Evolutionary conservation across 2,888 invertebrate genomes (phyloP), one percentile per base, ranked within the genome.

Genomic region (Lymantria monacha): DNA sequence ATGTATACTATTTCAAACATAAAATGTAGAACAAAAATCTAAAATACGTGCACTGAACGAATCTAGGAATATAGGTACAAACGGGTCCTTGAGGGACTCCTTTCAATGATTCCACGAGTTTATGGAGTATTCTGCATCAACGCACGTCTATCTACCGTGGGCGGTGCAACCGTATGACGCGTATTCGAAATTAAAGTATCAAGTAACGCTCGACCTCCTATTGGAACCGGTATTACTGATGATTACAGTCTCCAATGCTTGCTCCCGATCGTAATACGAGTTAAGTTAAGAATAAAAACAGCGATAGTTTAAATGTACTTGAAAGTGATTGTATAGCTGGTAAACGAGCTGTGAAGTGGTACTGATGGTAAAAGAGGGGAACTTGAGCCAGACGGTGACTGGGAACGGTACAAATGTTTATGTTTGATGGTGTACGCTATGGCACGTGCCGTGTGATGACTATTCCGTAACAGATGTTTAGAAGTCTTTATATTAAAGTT

Each of bases 121-220:
- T 58, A 51, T 68, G 62, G 59, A 68, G 59, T 53, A 60, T 44
- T 15, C 8, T 73, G 71, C 82, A 77, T 79, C 52, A 62, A 79
- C 87, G 85, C 90, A 86, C 89, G 88, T 83, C 89, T 76, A 73
- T 66, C 74, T 72, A 51, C 74, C 82, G 89, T 89, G 80, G 89
- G 89, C 87, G 89, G 79, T 75, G 70, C 72, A 79, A 86, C 84
- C 73, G 76, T 87, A 79, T 89, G 88, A 90, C 89, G 89, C 83
- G 87, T 79, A 79, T 74, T 76, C 69, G 72, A 80, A 85, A 83
- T 79, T 81, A 75, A 82, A 79, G 76, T 81, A 77, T 76, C 53
- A 69, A 76, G 74, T 74, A 69, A 68, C 70, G 69, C 66, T 70
- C 72, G 61, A 70, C 70, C 74, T 69, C 66, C 69, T 70, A 71